These are phyloP conservation scores for Rhodeus uyekii DNA, from an alignment of 2,797 vertebrate genomes.

Conservation along the genomic window DNA sequence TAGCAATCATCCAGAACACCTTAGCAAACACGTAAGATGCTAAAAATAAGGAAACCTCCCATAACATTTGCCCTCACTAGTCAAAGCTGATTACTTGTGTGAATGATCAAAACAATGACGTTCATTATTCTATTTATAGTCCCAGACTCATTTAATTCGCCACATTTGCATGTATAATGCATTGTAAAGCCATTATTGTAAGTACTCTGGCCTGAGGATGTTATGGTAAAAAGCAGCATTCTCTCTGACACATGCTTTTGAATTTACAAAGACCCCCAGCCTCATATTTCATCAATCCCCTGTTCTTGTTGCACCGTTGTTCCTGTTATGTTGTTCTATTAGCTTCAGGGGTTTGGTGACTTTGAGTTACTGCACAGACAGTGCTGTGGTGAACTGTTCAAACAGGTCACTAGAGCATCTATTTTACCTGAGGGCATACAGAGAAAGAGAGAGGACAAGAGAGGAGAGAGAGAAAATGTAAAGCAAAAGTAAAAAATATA, in stretches of 20 bases:
- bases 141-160: background rate
- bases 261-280: slow-evolving; percentile 19
- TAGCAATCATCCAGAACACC: background rate
- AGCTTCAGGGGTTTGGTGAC: slow-evolving; percentile 58
- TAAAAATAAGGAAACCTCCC: too few relatives aligned
- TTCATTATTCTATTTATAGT: background rate
- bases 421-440: slow-evolving; percentile 64
- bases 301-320: slow-evolving; percentile 20
- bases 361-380: slow-evolving; percentile 64
- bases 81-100: slow-evolving; percentile 35
- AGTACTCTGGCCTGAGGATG: background rate
- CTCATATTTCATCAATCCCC: slow-evolving; percentile 23
- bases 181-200: slow-evolving; percentile 3
- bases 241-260: slow-evolving; percentile 1
- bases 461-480: slow-evolving; percentile 1
- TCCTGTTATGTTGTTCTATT: slow-evolving; percentile 33
- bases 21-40: background rate
- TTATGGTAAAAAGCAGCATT: slow-evolving; percentile 9
- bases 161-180: background rate
- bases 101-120: slow-evolving; percentile 11
- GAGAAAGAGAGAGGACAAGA: slow-evolving; percentile 23
- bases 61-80: slow-evolving; percentile 34
- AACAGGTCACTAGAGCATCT: slow-evolving; percentile 66
- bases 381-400: slow-evolving; percentile 58
- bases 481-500: slow-evolving; percentile 20